phyloP scores from a whole-genome alignment of 2,113 vertebrate genomes.

The Pimephales promelas region DNA sequence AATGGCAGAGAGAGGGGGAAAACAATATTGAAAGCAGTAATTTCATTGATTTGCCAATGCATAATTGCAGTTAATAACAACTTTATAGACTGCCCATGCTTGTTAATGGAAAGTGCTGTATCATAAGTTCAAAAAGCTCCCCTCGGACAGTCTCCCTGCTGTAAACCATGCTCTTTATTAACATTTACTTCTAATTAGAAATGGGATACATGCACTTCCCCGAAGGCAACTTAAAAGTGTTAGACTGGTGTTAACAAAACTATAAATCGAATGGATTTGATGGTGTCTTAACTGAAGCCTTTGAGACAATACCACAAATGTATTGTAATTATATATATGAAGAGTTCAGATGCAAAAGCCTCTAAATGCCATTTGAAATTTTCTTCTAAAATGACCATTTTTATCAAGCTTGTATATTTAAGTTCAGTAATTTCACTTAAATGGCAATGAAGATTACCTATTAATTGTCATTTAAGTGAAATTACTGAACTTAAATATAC shows the following conservation, averaged over 20 bases:
- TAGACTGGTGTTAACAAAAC: not conserved
- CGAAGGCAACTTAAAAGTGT: not conserved
- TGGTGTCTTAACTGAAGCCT: not conserved
- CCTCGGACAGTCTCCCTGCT: not conserved
- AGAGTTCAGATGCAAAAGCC: too few species aligned
- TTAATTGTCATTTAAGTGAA: too few species aligned
- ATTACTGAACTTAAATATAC: too few species aligned
- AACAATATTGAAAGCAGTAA: not conserved
- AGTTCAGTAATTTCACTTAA: too few species aligned
- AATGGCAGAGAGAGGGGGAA: not conserved
- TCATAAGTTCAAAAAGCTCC: constrained; percentile 15
- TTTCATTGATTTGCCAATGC: not conserved
- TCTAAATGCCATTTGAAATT: too few species aligned
- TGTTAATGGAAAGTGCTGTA: not conserved
- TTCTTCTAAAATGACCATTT: too few species aligned
- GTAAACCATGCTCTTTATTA: constrained; percentile 21
- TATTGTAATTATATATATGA: too few species aligned
- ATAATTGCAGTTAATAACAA: constrained; percentile 24
- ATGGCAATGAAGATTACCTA: too few species aligned
- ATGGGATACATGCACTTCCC: constrained; percentile 1
- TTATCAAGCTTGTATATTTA: too few species aligned
- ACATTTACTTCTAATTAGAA: constrained; percentile 42
- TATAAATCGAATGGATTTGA: not conserved
- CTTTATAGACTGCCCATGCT: constrained; percentile 11
- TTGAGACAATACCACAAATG: not conserved